Percentiles rank a stretch among this genome's conserved stretches.
Conservation (phyloP, 1,140 invertebrate species). For the Eumaeus atala region DNA sequence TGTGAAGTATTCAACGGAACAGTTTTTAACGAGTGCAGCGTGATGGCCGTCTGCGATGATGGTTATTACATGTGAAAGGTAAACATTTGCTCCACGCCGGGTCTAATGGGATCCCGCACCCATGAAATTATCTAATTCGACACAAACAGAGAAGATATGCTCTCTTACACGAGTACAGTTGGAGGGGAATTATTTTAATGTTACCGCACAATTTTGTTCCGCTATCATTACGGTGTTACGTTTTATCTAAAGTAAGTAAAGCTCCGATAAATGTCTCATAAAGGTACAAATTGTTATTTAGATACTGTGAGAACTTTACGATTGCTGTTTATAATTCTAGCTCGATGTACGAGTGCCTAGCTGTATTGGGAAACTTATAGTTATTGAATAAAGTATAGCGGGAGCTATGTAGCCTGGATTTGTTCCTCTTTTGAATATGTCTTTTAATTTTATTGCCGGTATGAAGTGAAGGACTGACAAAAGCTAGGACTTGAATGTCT, state of each 20-base stretch:
- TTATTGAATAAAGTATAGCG: no score
- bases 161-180: slow-evolving; percentile 10
- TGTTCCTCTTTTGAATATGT: no score
- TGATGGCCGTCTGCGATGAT: slow-evolving; percentile 17
- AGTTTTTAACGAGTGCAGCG: slow-evolving; percentile 13
- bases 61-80: slow-evolving; percentile 21
- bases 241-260: background rate
- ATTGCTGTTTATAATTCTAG: background rate
- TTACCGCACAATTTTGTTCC: slow-evolving; percentile 1
- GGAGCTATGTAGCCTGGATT: no score
- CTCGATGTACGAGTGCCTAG: no score
- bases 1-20: slow-evolving; percentile 6
- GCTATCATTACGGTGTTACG: background rate
- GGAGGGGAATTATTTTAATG: slow-evolving; percentile 8
- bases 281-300: background rate
- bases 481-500: no score
- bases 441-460: no score
- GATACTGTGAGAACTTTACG: background rate
- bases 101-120: slow-evolving; percentile 15
- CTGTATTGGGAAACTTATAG: no score
- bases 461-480: no score
- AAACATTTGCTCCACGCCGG: slow-evolving; percentile 15
- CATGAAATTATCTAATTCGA: slow-evolving; percentile 14
- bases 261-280: slow-evolving; percentile 3
- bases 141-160: slow-evolving; percentile 5